Evolutionary conservation across 1,140 invertebrate genomes (phyloP).

Genomic region (Papilio glaucus): DNA sequence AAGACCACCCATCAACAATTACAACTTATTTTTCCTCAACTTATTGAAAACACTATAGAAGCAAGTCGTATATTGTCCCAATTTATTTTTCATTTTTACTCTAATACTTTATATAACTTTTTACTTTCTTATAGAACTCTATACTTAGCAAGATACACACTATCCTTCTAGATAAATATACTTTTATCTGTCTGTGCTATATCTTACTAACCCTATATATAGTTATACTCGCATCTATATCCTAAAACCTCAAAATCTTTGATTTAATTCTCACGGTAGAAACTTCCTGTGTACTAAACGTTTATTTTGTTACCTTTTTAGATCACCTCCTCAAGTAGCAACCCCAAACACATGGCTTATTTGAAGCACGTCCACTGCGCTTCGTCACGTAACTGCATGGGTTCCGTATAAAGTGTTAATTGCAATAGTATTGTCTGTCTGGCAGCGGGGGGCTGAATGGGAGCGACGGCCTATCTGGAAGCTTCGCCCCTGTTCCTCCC

Average conservation of each 20-base stretch:
- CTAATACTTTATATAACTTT: not conserved
- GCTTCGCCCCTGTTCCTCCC: constrained; percentile 71
- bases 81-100: not conserved
- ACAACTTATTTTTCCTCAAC: no score
- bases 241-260: not conserved
- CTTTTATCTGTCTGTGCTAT: not conserved
- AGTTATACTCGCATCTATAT: not conserved
- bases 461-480: constrained; percentile 68
- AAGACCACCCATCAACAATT: no score
- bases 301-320: constrained; percentile 36
- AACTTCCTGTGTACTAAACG: constrained; percentile 11
- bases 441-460: constrained; percentile 70
- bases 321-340: constrained; percentile 34
- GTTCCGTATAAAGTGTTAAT: constrained; percentile 33
- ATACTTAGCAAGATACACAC: no score
- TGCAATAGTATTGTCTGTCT: constrained; percentile 40
- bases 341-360: constrained; percentile 39
- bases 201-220: not conserved
- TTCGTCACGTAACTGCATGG: constrained; percentile 17
- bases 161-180: not conserved
- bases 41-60: not conserved
- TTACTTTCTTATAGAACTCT: no score
- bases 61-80: not conserved
- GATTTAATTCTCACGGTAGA: not conserved
- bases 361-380: constrained; percentile 29